A percentile compares a stretch with the other conserved stretches of the same genome.
Evolutionary conservation across 2,113 vertebrate genomes (phyloP).

Genomic region (Rhabdomys dilectus): DNA sequence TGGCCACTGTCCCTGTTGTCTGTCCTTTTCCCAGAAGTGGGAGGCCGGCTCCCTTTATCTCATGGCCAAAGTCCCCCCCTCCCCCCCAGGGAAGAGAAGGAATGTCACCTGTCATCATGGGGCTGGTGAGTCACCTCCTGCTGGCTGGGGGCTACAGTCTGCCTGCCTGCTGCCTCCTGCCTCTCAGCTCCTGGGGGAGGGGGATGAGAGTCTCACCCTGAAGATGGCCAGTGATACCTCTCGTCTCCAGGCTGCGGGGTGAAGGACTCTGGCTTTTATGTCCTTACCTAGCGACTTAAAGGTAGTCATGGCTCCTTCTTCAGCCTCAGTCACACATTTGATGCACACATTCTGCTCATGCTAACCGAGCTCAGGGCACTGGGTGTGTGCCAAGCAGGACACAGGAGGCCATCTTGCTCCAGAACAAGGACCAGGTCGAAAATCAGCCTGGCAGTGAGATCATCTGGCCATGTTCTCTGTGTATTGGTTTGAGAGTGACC

Average conservation of each 20-base stretch:
- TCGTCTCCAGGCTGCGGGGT: background rate
- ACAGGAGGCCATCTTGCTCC: background rate
- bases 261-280: background rate
- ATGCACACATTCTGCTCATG: background rate
- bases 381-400: fast-evolving
- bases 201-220: background rate
- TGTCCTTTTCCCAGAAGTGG: conserved; percentile 69
- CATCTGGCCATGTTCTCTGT: background rate
- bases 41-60: conserved; percentile 70
- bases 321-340: fast-evolving
- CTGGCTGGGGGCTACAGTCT: conserved; percentile 32
- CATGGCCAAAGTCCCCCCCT: conserved; percentile 60
- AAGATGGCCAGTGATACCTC: background rate
- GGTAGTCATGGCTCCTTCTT: background rate
- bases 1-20: background rate
- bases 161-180: background rate
- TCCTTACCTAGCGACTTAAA: background rate
- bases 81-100: conserved; percentile 32
- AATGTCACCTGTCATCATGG: conserved; percentile 69
- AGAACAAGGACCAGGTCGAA: background rate
- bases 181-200: background rate
- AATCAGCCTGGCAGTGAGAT: background rate
- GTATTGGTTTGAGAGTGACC: no score
- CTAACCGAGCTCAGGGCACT: background rate
- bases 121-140: conserved; percentile 65